phyloP scores from a whole-genome alignment of 1,140 invertebrate genomes.

The Eupeodes corollae region DNA sequence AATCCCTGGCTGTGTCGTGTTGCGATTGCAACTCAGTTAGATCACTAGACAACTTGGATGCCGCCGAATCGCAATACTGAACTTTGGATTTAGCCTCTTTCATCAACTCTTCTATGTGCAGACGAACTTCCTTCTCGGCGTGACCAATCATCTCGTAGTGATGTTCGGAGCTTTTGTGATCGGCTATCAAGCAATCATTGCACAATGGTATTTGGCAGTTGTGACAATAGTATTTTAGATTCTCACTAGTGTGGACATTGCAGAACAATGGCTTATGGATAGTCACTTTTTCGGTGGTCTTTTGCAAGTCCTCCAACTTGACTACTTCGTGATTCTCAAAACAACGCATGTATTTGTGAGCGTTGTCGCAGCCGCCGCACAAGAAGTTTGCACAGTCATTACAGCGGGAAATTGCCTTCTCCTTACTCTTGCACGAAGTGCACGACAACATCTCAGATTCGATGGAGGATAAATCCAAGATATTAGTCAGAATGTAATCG shows the following conservation, averaged over 20 bases:
- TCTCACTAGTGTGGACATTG: slow-evolving; percentile 60
- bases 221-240: slow-evolving; percentile 70
- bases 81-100: slow-evolving; percentile 61
- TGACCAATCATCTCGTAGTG: slow-evolving; percentile 64
- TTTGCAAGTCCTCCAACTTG: slow-evolving; percentile 73
- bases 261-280: slow-evolving; percentile 78
- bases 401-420: slow-evolving; percentile 81
- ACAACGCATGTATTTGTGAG: slow-evolving; percentile 88
- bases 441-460: slow-evolving; percentile 65
- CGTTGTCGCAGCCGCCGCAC: slow-evolving; percentile 84
- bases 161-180: slow-evolving; percentile 66
- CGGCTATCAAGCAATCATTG: slow-evolving; percentile 65
- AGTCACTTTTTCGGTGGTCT: slow-evolving; percentile 55
- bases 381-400: slow-evolving; percentile 87
- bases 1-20: slow-evolving; percentile 70
- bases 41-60: slow-evolving; percentile 57
- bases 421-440: slow-evolving; percentile 80
- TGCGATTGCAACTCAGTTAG: slow-evolving; percentile 76
- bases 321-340: slow-evolving; percentile 87
- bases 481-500: slow-evolving; percentile 76
- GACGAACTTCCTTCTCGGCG: slow-evolving; percentile 60
- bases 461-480: slow-evolving; percentile 71
- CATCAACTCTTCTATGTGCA: slow-evolving; percentile 61
- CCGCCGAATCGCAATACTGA: slow-evolving; percentile 60
- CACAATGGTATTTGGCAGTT: slow-evolving; percentile 73